These are phyloP conservation scores for Leptocoma aspasia DNA, from an alignment of 2,113 vertebrate species.

Conservation along the genomic window DNA sequence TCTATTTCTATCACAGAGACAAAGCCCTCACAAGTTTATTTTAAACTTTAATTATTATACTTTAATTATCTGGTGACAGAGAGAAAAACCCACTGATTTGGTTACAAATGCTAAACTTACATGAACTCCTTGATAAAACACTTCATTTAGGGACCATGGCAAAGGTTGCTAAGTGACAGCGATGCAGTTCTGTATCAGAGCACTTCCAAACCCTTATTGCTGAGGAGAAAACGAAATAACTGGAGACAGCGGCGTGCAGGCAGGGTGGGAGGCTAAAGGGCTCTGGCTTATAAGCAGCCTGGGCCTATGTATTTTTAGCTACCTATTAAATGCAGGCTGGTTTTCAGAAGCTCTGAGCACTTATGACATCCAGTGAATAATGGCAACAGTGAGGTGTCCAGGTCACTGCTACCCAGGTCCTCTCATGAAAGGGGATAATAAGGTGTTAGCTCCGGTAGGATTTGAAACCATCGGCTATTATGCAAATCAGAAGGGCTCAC, in stretches of 20 bases:
- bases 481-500: not conserved
- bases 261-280: not conserved
- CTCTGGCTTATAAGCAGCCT: not conserved
- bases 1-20: not conserved
- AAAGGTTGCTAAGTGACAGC: not conserved
- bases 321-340: not conserved
- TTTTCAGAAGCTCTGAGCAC: not conserved
- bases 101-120: not conserved
- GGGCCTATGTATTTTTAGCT: not conserved
- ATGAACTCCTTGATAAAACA: not conserved
- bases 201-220: not conserved
- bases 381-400: not conserved
- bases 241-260: fast-evolving
- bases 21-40: not conserved
- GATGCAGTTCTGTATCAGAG: not conserved
- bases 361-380: not conserved
- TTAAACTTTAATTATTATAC: slow-evolving; percentile 12
- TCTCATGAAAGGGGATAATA: not conserved
- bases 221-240: not conserved
- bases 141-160: not conserved
- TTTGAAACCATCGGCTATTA: not conserved
- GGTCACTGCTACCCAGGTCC: not conserved
- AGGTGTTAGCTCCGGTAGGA: not conserved
- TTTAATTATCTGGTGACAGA: not conserved
- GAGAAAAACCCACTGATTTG: not conserved